Percentiles rank a stretch among this genome's conserved stretches.
phyloP scores from a whole-genome alignment of 2,797 vertebrate species.

The Peromyscus attwateri region DNA sequence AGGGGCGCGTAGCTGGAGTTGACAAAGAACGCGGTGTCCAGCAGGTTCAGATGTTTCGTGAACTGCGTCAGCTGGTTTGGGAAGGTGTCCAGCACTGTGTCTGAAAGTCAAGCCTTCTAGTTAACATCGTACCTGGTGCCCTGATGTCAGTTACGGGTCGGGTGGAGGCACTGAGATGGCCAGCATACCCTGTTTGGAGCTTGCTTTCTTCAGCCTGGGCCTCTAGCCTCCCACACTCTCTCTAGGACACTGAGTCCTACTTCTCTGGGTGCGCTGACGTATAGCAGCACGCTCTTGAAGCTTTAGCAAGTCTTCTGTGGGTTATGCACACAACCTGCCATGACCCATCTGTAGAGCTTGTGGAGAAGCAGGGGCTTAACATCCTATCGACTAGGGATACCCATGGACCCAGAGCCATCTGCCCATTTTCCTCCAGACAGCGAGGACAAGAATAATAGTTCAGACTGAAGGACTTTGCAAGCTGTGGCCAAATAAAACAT shows the following conservation, averaged over 20 bases:
- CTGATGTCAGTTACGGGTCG: not conserved
- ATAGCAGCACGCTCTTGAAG: not conserved
- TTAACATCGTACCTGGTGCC: not conserved
- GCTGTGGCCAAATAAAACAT: not conserved
- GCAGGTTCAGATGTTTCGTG: constrained; percentile 88
- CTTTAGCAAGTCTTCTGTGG: constrained; percentile 18
- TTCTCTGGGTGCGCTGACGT: not conserved
- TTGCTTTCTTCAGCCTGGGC: not conserved
- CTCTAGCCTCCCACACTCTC: not conserved
- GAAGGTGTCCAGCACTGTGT: constrained; percentile 90
- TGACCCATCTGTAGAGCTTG: not conserved
- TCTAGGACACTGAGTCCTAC: not conserved
- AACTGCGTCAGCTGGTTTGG: constrained; percentile 91
- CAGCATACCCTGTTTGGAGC: not conserved
- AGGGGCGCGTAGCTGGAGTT: constrained; percentile 91
- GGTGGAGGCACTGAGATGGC: not conserved
- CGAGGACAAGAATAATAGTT: not conserved
- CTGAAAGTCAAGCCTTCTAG: constrained; percentile 86
- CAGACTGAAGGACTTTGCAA: not conserved
- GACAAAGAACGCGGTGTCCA: constrained; percentile 92
- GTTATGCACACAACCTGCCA: not conserved
- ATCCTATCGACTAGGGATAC: not conserved
- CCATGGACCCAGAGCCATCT: not conserved
- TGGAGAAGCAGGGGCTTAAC: not conserved
- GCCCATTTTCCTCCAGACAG: not conserved